These are phyloP conservation scores for Chrysogorgia sp. DNA, from an alignment of 92 coral and sea anemone genomes.

Conservation along the genomic window DNA sequence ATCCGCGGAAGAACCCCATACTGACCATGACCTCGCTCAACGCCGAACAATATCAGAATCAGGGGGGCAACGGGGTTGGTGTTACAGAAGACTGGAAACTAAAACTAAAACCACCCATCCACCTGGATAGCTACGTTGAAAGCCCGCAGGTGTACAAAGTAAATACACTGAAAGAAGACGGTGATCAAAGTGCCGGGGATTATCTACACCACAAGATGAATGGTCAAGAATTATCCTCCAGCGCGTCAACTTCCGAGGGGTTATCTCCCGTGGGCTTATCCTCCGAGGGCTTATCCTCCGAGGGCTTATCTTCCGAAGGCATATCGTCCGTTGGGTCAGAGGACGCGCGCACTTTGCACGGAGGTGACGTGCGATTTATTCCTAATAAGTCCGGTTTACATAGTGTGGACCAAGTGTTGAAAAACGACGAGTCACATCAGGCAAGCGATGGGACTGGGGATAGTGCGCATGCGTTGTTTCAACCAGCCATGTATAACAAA, in stretches of 20 bases:
- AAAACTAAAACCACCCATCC: conserved; percentile 26
- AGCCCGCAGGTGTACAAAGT: conserved; percentile 42
- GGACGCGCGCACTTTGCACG: not conserved
- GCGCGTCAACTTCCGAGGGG: not conserved
- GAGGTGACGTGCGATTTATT: not conserved
- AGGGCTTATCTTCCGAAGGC: not conserved
- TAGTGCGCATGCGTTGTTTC: not conserved
- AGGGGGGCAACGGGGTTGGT: conserved; percentile 35
- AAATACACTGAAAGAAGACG: conserved; percentile 13
- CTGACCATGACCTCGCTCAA: conserved; percentile 29
- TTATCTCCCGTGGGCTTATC: not conserved
- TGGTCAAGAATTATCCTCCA: not conserved
- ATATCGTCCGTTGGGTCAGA: not conserved
- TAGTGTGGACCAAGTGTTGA: conserved; percentile 18
- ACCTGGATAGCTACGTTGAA: conserved; percentile 32
- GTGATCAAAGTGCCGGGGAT: conserved; percentile 35
- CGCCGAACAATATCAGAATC: conserved; percentile 16
- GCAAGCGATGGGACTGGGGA: not conserved
- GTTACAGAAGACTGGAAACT: conserved; percentile 40
- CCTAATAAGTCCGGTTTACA: not conserved
- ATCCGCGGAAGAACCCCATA: conserved; percentile 16
- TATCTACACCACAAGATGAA: conserved; percentile 18
- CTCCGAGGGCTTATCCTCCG: conserved; percentile 11
- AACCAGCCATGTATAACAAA: conserved; percentile 8
- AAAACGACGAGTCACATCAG: conserved; percentile 21